phyloP scores from a whole-genome alignment of 2,888 invertebrate species.

The Rhamnusium bicolor region DNA sequence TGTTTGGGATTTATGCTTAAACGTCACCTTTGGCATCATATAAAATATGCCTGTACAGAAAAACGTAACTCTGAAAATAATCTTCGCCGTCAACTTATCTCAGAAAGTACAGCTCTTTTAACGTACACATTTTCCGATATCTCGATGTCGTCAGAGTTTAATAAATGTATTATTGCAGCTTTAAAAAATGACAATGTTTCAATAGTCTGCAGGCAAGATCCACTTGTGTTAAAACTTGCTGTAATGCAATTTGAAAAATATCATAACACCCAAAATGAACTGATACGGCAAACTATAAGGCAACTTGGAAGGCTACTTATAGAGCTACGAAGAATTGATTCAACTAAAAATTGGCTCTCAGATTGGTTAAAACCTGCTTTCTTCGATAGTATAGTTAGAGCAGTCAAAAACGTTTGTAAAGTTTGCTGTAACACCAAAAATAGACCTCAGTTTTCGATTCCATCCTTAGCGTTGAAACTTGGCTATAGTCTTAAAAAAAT shows the following conservation, averaged over 20 bases:
- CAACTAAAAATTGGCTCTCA: background rate
- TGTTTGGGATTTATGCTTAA: conserved; percentile 31
- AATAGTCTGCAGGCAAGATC: background rate
- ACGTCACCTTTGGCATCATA: conserved; percentile 26
- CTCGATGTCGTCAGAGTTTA: background rate
- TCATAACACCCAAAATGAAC: conserved; percentile 33
- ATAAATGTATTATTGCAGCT: background rate
- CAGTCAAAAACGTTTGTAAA: conserved; percentile 14
- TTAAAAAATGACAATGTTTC: background rate
- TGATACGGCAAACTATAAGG: conserved; percentile 44
- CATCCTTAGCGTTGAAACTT: conserved; percentile 38
- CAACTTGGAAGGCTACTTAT: conserved; percentile 38
- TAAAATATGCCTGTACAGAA: conserved; percentile 15
- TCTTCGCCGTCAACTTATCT: background rate
- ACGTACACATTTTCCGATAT: background rate
- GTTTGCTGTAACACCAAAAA: background rate
- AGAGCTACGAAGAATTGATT: conserved; percentile 14
- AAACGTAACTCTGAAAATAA: background rate
- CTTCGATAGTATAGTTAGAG: conserved; percentile 24
- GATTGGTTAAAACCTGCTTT: background rate
- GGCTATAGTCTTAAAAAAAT: conserved; percentile 41
- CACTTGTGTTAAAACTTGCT: conserved; percentile 8
- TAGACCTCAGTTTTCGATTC: conserved; percentile 29
- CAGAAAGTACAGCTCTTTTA: background rate
- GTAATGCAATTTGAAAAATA: conserved; percentile 43